A percentile compares a stretch with the other conserved stretches of the same genome.
Evolutionary conservation across 1,140 invertebrate genomes (phyloP).

Genomic region (Heliothis virescens): DNA sequence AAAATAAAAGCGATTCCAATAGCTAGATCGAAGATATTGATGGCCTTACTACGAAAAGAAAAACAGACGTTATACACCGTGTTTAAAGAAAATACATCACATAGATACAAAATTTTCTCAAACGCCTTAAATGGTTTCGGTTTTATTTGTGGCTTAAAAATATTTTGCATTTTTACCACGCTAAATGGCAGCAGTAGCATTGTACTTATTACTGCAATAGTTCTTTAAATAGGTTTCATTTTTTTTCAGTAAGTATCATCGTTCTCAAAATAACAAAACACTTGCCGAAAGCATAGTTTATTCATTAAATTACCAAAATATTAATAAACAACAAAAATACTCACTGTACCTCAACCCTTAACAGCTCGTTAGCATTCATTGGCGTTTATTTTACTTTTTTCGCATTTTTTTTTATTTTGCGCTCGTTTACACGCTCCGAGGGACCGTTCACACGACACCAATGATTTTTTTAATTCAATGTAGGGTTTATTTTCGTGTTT

Average conservation of each 20-base stretch:
- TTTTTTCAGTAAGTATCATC: no score
- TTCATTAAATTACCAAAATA: not conserved
- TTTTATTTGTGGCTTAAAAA: not conserved
- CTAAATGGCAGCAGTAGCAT: no score
- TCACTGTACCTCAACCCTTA: conserved; percentile 46
- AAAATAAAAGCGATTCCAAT: no score
- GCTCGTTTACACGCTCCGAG: conserved; percentile 39
- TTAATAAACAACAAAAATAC: not conserved
- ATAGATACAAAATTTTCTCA: no score
- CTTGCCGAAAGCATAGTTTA: no score
- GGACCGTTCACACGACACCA: conserved; percentile 30
- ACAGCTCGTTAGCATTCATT: conserved; percentile 59
- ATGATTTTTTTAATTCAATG: conserved; percentile 45
- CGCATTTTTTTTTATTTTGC: conserved; percentile 25
- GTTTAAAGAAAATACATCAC: no score
- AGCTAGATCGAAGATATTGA: no score
- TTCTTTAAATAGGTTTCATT: no score
- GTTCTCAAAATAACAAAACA: no score
- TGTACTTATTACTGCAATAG: no score
- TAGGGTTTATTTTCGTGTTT: conserved; percentile 55
- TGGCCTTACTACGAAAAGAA: no score
- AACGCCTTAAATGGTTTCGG: not conserved
- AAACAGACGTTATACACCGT: no score
- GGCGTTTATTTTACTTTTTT: conserved; percentile 35
- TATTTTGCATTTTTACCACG: not conserved